Conservation (phyloP, 2,888 invertebrate species). For the Agonopterix subpropinquella region DNA sequence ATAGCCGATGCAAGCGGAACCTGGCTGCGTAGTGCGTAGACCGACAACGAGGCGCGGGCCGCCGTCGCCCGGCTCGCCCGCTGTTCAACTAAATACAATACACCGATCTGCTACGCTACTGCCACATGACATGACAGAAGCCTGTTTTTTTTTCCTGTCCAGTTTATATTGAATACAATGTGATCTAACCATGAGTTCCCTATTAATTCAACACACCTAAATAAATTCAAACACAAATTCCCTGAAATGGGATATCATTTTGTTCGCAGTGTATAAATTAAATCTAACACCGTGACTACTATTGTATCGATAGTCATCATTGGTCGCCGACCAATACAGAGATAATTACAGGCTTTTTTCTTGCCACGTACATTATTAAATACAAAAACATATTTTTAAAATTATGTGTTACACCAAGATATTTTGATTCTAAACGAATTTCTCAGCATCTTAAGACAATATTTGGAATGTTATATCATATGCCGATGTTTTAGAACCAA, state of each 20-base stretch:
- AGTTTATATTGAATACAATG: constrained; percentile 21
- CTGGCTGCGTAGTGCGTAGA: constrained; percentile 19
- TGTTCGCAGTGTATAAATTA: constrained; percentile 20
- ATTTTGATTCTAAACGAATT: constrained; percentile 15
- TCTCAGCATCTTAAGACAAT: constrained; percentile 13
- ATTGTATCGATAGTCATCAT: constrained; percentile 19
- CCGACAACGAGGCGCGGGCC: not conserved
- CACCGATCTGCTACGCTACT: not conserved
- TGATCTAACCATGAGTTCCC: constrained; percentile 29
- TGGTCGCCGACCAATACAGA: constrained; percentile 16
- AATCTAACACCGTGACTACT: constrained; percentile 20
- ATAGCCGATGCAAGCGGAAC: constrained; percentile 41
- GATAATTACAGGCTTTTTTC: too few species aligned
- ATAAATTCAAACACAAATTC: constrained; percentile 11
- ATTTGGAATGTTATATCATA: constrained; percentile 16
- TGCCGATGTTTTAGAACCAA: constrained; percentile 17
- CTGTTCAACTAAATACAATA: constrained; percentile 6
- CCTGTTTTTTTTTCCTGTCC: constrained; percentile 22
- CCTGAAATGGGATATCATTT: constrained; percentile 14
- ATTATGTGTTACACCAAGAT: constrained; percentile 9
- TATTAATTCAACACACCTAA: constrained; percentile 29
- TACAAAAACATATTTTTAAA: too few species aligned
- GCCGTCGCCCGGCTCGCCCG: constrained; percentile 15
- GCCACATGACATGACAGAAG: constrained; percentile 21
- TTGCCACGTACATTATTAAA: too few species aligned